Conservation (phyloP, 2,113 vertebrate species). For the Glaucomys volans region DNA sequence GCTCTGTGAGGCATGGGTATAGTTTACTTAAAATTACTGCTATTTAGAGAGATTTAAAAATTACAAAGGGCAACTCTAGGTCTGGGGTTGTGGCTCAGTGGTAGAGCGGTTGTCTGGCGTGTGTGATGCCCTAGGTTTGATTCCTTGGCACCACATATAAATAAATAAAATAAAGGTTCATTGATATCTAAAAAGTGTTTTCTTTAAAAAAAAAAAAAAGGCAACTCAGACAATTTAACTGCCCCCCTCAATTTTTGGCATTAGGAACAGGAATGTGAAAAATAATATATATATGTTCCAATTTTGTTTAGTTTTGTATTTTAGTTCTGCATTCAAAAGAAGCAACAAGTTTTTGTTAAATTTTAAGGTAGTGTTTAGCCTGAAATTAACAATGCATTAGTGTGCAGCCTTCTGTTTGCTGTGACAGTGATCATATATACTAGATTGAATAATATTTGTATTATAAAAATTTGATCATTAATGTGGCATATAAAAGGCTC, state of each 20-base stretch:
- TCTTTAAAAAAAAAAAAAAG: background rate
- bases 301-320: background rate
- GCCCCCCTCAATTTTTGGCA: background rate
- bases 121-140: too few species aligned
- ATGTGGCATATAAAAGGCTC: background rate
- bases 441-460: background rate
- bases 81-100: too few species aligned
- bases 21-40: background rate
- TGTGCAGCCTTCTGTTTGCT: conserved; percentile 14
- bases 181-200: too few species aligned
- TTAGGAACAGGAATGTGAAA: background rate
- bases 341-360: background rate
- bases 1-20: background rate
- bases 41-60: conserved; percentile 45
- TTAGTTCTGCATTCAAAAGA: background rate
- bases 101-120: too few species aligned
- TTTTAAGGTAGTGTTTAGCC: background rate
- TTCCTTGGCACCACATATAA: too few species aligned
- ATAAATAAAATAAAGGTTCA: too few species aligned
- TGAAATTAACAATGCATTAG: background rate
- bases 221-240: background rate
- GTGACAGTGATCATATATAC: background rate
- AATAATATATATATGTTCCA: background rate
- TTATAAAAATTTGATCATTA: conserved; percentile 5
- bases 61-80: background rate